These are phyloP conservation scores for Fistularia tabacaria DNA, from an alignment of 2,797 vertebrate species.

Conservation along the genomic window DNA sequence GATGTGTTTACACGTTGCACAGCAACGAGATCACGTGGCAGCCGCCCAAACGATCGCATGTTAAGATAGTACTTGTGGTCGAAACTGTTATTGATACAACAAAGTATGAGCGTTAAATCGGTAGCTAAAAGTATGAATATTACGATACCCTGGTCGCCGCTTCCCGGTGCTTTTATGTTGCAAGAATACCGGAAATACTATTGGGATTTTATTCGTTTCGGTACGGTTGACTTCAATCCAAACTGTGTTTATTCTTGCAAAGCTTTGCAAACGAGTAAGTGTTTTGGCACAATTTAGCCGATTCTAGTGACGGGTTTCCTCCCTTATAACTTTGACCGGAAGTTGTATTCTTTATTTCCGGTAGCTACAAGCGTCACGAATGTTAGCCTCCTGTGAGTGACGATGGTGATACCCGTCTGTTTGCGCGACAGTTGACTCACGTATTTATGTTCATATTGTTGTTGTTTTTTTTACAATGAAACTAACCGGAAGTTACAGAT, in stretches of 20 bases:
- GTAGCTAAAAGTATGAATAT: neutral
- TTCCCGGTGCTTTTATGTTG: slow-evolving; percentile 8
- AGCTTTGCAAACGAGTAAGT: too few relatives aligned
- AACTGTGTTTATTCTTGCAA: too few relatives aligned
- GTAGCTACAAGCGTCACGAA: neutral
- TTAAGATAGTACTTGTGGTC: neutral
- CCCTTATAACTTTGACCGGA: slow-evolving; percentile 12
- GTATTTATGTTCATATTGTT: too few relatives aligned
- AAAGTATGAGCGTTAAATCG: too few relatives aligned
- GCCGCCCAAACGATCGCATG: neutral
- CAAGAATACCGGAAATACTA: neutral
- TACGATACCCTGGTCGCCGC: neutral
- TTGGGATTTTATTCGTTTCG: neutral
- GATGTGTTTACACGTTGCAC: slow-evolving; percentile 45
- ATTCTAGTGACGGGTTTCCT: too few relatives aligned
- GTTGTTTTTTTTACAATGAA: too few relatives aligned
- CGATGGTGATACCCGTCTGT: neutral
- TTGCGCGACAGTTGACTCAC: neutral
- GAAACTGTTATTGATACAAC: neutral
- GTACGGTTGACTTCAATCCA: too few relatives aligned
- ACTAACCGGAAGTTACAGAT: too few relatives aligned
- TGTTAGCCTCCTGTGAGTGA: neutral
- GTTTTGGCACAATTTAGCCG: too few relatives aligned
- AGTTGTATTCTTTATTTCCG: slow-evolving; percentile 26
- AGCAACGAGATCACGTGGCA: slow-evolving; percentile 27